These are phyloP conservation scores for Aphaenogaster floridana DNA, from an alignment of 1,140 invertebrate species.

Conservation along the genomic window DNA sequence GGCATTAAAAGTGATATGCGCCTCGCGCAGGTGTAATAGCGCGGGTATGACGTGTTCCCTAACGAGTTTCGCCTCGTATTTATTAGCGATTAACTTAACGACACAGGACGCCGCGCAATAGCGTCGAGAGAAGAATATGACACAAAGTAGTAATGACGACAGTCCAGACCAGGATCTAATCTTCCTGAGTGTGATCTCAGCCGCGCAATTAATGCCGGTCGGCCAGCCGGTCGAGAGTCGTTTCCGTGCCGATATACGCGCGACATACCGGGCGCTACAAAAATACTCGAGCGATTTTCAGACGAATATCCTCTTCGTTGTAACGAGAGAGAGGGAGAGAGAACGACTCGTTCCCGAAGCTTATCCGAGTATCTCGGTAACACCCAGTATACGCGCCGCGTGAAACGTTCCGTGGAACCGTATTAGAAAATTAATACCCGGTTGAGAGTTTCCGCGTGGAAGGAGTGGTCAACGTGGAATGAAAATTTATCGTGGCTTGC, in stretches of 20 bases:
- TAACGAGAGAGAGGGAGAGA: too few species aligned
- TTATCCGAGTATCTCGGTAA: not conserved
- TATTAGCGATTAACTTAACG: conserved; percentile 67
- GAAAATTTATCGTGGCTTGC: conserved; percentile 77
- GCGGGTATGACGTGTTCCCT: conserved; percentile 50
- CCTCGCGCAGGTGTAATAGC: conserved; percentile 55
- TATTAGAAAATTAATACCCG: conserved; percentile 78
- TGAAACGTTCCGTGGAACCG: conserved; percentile 65
- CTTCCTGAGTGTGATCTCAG: conserved; percentile 51
- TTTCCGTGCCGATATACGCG: conserved; percentile 48
- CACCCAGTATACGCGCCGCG: conserved; percentile 35
- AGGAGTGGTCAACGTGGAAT: conserved; percentile 78
- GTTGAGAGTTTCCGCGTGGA: conserved; percentile 72
- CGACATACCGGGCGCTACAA: conserved; percentile 17
- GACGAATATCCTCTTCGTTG: not conserved
- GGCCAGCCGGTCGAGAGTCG: not conserved
- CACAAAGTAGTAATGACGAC: conserved; percentile 60
- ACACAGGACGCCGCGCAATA: conserved; percentile 22
- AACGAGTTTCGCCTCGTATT: conserved; percentile 64
- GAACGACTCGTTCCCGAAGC: not conserved
- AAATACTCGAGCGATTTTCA: not conserved
- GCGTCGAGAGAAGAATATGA: conserved; percentile 30
- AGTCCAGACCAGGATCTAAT: conserved; percentile 52
- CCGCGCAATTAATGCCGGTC: conserved; percentile 52
- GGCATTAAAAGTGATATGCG: conserved; percentile 31